Conservation (phyloP, 2,888 invertebrate species). For the Auanema sp. region DNA sequence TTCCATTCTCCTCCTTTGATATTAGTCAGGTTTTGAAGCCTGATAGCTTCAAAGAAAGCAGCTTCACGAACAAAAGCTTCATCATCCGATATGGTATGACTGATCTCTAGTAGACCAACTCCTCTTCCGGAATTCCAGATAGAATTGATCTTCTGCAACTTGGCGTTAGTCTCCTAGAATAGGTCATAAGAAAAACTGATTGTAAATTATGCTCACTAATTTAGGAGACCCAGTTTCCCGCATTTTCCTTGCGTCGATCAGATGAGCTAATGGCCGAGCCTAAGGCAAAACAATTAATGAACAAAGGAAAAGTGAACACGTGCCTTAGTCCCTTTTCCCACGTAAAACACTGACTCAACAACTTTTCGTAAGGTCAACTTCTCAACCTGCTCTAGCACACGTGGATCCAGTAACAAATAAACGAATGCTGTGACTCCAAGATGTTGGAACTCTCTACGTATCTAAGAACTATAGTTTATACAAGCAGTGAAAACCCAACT, state of each 20-base stretch:
- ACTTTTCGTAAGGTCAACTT: slow-evolving; percentile 76
- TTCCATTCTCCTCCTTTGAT: slow-evolving; percentile 51
- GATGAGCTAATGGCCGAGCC: slow-evolving; percentile 83
- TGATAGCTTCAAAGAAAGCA: slow-evolving; percentile 86
- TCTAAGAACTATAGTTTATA: slow-evolving; percentile 7
- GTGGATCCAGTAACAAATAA: slow-evolving; percentile 55
- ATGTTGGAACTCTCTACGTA: slow-evolving; percentile 11
- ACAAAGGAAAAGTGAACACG: slow-evolving; percentile 1
- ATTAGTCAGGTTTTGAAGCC: slow-evolving; percentile 51
- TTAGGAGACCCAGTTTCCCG: slow-evolving; percentile 23
- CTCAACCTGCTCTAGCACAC: slow-evolving; percentile 25
- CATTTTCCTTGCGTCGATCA: slow-evolving; percentile 80
- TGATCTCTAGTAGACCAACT: slow-evolving; percentile 33
- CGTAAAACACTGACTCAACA: slow-evolving; percentile 85
- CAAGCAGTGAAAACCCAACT: neutral
- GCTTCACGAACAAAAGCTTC: slow-evolving; percentile 94
- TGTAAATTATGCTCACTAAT: slow-evolving; percentile 11
- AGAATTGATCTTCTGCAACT: slow-evolving; percentile 29
- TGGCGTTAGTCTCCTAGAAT: slow-evolving; percentile 27
- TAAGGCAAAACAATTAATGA: slow-evolving; percentile 65
- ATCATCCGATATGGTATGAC: slow-evolving; percentile 69
- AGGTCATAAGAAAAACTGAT: neutral
- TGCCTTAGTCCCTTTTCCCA: slow-evolving; percentile 81
- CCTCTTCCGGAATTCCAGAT: slow-evolving; percentile 38
- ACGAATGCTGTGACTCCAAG: slow-evolving; percentile 41